Conservation (phyloP, 1,140 invertebrate genomes). For the Drosophila orena region DNA sequence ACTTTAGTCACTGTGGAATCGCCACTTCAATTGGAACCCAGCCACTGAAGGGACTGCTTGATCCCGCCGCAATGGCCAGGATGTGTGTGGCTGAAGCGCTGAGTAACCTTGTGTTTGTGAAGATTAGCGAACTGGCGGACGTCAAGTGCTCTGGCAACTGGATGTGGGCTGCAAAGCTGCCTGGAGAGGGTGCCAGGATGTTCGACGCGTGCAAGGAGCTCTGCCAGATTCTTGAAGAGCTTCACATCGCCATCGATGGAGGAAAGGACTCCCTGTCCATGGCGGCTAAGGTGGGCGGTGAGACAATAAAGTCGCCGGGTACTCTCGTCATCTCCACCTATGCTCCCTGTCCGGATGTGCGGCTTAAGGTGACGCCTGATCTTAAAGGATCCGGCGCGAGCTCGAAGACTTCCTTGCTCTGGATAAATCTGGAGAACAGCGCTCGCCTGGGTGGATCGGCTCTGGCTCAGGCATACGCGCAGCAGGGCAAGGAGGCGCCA, state of each 20-base stretch:
- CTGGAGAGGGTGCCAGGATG: slow-evolving; percentile 94
- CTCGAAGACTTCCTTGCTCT: slow-evolving; percentile 87
- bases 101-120: slow-evolving; percentile 98
- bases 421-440: slow-evolving; percentile 89
- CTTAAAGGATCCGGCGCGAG: slow-evolving; percentile 89
- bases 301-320: slow-evolving; percentile 95
- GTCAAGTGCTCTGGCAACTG: slow-evolving; percentile 99
- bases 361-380: slow-evolving; percentile 94
- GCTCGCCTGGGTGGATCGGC: slow-evolving; percentile 95
- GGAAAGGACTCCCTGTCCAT: slow-evolving; percentile 99
- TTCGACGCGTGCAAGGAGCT: slow-evolving; percentile 95
- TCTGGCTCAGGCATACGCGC: slow-evolving; percentile 94
- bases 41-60: slow-evolving; percentile 95
- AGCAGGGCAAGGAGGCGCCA: slow-evolving; percentile 92
- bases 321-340: slow-evolving; percentile 98
- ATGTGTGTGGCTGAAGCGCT: slow-evolving; percentile 97
- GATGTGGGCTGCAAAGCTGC: slow-evolving; percentile 99
- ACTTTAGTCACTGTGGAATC: slow-evolving; percentile 90
- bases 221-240: slow-evolving; percentile 92
- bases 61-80: slow-evolving; percentile 93
- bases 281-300: slow-evolving; percentile 92
- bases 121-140: slow-evolving; percentile 92
- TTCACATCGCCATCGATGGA: slow-evolving; percentile 97
- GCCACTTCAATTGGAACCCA: slow-evolving; percentile 98
- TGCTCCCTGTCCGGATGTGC: slow-evolving; percentile 96